These are phyloP conservation scores for Hippocampus comes DNA, from an alignment of 2,113 vertebrate species.

Conservation along the genomic window DNA sequence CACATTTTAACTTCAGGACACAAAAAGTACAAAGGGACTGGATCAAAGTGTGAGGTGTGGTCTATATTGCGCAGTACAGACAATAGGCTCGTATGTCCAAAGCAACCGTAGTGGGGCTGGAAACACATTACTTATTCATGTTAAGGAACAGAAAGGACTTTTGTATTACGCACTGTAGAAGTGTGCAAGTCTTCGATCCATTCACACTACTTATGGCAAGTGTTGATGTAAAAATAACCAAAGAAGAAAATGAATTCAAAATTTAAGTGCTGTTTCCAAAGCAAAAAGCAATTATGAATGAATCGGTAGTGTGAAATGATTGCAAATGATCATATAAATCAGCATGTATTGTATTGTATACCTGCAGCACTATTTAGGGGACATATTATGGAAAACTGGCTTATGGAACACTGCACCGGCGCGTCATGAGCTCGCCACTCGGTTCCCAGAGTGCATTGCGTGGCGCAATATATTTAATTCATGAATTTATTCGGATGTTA, in stretches of 20 bases:
- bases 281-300: background rate
- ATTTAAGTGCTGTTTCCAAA: background rate
- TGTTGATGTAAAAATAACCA: background rate
- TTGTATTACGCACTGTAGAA: background rate
- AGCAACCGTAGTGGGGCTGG: conserved; percentile 16
- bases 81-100: conserved; percentile 33
- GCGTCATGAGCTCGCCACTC: too few relatives aligned
- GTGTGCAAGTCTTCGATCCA: conserved; percentile 6
- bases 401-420: too few relatives aligned
- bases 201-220: background rate
- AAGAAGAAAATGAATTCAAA: background rate
- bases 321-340: background rate
- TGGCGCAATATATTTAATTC: too few relatives aligned
- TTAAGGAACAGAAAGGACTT: background rate
- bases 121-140: conserved; percentile 42
- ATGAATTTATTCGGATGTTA: too few relatives aligned
- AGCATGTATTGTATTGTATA: too few relatives aligned
- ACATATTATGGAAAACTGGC: too few relatives aligned
- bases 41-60: conserved; percentile 18
- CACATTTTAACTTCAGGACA: background rate
- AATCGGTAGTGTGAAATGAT: background rate
- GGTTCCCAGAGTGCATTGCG: too few relatives aligned
- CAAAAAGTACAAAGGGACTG: background rate
- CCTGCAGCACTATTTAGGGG: too few relatives aligned
- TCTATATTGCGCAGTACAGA: background rate